phyloP scores from a whole-genome alignment of 2,113 vertebrate genomes.

The Oenanthe melanoleuca region DNA sequence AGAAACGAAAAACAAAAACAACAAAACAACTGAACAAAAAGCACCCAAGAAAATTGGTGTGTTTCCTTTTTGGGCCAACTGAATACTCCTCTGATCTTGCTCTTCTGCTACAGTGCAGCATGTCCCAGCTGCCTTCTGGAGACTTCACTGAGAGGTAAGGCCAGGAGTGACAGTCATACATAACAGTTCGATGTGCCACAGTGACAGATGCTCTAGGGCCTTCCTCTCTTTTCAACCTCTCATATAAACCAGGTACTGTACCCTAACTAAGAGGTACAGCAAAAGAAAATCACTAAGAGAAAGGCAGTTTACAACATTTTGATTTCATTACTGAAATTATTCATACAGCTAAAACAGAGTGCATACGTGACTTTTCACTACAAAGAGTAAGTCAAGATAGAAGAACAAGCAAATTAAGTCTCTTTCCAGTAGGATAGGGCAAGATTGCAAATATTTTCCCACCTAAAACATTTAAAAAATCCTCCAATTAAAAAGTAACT shows the following conservation, averaged over 20 bases:
- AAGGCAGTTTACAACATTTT: not conserved
- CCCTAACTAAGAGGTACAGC: not conserved
- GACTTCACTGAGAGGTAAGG: not conserved
- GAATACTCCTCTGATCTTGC: not conserved
- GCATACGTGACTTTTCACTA: not conserved
- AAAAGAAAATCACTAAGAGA: not conserved
- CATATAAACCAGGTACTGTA: rapidly evolving
- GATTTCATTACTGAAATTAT: not conserved
- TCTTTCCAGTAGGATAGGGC: not conserved
- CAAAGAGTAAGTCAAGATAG: not conserved
- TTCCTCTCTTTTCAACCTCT: not conserved
- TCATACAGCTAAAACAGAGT: not conserved
- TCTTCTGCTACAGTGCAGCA: not conserved
- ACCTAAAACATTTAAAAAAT: not conserved
- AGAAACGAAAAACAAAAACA: rapidly evolving
- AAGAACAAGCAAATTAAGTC: not conserved
- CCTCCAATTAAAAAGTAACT: not conserved
- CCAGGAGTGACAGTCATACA: rapidly evolving
- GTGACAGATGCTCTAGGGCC: not conserved
- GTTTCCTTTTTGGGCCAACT: not conserved
- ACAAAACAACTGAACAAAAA: not conserved
- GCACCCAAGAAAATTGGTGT: not conserved
- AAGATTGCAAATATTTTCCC: not conserved
- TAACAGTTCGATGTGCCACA: rapidly evolving
- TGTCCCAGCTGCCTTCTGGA: not conserved